A percentile compares a stretch with the other conserved stretches of the same genome.
phyloP scores from a whole-genome alignment of 2,113 vertebrate genomes.

The Piaya cayana region DNA sequence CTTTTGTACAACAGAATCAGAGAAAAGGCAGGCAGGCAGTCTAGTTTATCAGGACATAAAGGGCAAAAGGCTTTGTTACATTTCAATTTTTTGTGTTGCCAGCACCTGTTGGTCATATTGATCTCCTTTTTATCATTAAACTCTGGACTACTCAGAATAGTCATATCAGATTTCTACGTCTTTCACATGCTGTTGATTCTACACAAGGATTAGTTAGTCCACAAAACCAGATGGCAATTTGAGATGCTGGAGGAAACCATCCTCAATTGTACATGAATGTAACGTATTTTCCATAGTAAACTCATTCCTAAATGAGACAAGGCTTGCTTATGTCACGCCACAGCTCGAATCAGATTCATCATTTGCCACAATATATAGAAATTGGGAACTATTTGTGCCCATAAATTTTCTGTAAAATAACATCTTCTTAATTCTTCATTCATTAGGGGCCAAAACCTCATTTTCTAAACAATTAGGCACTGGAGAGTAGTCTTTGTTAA shows the following conservation, averaged over 20 bases:
- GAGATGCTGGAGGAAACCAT: not conserved
- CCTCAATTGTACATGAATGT: not conserved
- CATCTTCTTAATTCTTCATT: not conserved
- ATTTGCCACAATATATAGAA: not conserved
- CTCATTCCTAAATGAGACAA: not conserved
- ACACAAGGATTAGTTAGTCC: constrained; percentile 1
- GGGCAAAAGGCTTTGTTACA: not conserved
- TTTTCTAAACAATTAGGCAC: not conserved
- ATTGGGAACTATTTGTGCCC: not conserved
- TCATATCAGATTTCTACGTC: not conserved
- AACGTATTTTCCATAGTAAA: not conserved
- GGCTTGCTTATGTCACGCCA: not conserved
- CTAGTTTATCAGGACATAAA: not conserved
- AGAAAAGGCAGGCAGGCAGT: not conserved
- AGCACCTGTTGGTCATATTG: not conserved
- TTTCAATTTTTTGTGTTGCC: not conserved
- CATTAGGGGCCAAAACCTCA: not conserved
- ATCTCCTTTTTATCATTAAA: not conserved
- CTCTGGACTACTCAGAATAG: not conserved
- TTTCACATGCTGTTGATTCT: not conserved
- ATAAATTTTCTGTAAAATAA: not conserved
- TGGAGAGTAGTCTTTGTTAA: not conserved
- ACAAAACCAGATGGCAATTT: not conserved
- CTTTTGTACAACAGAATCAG: not conserved
- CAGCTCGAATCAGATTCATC: not conserved